Percentiles rank a stretch among this genome's conserved stretches.
These are phyloP conservation scores for Eilema depressum DNA, from an alignment of 2,888 invertebrate species.

Conservation along the genomic window DNA sequence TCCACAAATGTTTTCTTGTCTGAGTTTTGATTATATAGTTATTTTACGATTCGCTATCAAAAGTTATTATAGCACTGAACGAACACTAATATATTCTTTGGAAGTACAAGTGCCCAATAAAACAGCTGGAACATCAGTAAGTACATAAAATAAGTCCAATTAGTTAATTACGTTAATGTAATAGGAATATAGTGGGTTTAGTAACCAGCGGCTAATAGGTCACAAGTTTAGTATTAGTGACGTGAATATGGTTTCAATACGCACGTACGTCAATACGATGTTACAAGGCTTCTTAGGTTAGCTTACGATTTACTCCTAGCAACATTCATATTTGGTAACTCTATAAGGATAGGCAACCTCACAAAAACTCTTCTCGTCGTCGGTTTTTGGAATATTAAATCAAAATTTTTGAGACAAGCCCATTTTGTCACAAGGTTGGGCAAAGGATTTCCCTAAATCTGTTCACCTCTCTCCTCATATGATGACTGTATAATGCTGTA, in stretches of 20 bases:
- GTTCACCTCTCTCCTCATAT: too few species aligned
- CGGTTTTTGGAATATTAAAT: neutral
- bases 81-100: constrained; percentile 1
- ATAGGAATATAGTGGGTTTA: neutral
- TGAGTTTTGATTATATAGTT: neutral
- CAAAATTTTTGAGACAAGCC: neutral
- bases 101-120: neutral
- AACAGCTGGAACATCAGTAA: neutral
- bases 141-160: constrained; percentile 13
- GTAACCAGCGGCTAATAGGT: neutral
- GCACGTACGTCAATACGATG: neutral
- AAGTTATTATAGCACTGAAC: neutral
- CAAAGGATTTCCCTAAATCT: too few species aligned
- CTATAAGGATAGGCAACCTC: neutral
- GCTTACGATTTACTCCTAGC: neutral
- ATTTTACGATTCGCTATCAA: constrained; percentile 4
- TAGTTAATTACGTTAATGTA: constrained; percentile 12
- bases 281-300: neutral
- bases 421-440: too few species aligned
- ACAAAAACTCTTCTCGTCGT: too few species aligned
- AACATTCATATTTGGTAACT: neutral
- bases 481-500: too few species aligned
- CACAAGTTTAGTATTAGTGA: neutral
- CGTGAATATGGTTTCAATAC: constrained; percentile 3
- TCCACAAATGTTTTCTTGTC: neutral